These are phyloP conservation scores for Galleria mellonella DNA, from an alignment of 1,140 invertebrate species.

Conservation along the genomic window DNA sequence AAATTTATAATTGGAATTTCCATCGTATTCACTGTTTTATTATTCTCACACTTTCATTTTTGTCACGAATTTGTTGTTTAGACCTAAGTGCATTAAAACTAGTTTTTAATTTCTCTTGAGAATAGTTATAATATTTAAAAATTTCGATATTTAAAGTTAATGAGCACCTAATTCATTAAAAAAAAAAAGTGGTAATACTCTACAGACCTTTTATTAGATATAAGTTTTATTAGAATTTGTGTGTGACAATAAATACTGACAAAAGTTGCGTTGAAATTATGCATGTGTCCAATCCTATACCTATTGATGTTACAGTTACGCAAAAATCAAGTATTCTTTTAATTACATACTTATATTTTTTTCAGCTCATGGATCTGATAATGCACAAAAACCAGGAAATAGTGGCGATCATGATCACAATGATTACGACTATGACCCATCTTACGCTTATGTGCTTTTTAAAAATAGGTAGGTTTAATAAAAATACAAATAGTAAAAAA, in stretches of 20 bases:
- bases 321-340: not conserved
- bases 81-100: not conserved
- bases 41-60: not conserved
- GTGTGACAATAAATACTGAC: too few species aligned
- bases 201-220: too few species aligned
- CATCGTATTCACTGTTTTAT: too few species aligned
- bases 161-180: too few species aligned
- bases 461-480: conserved; percentile 74
- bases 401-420: conserved; percentile 48
- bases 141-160: too few species aligned
- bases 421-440: conserved; percentile 78
- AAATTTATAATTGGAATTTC: too few species aligned
- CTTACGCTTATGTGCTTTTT: conserved; percentile 81
- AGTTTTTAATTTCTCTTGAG: too few species aligned
- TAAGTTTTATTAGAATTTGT: too few species aligned
- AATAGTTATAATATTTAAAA: too few species aligned
- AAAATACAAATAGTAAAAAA: too few species aligned
- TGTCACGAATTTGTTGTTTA: not conserved
- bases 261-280: conserved; percentile 1
- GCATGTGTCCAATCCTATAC: conserved; percentile 9
- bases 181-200: too few species aligned
- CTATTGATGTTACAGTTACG: conserved; percentile 18
- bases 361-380: conserved; percentile 34
- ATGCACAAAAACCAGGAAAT: conserved; percentile 24
- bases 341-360: conserved; percentile 17